Conservation (phyloP, 2,113 vertebrate genomes). For the Hypomesus transpacificus region DNA sequence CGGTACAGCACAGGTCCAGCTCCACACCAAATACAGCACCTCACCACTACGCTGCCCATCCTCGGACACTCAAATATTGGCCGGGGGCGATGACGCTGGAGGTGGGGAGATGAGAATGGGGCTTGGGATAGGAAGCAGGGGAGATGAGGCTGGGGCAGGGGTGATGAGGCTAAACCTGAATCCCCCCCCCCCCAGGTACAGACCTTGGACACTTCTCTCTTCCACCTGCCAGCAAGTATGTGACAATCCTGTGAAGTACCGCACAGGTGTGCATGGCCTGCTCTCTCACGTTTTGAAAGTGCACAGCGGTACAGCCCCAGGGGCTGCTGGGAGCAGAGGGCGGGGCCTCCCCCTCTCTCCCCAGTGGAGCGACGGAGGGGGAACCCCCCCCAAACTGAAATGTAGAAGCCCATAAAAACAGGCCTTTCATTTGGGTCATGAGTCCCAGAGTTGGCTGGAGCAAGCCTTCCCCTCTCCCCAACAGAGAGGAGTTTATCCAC, state of each 20-base stretch:
- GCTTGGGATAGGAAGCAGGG: too few relatives aligned
- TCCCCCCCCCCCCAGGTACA: constrained; percentile 16
- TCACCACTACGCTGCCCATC: too few relatives aligned
- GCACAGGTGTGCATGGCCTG: constrained; percentile 51
- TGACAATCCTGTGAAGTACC: background rate
- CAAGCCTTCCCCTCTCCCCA: constrained; percentile 30
- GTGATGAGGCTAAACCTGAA: constrained; percentile 30
- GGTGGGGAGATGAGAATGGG: too few relatives aligned
- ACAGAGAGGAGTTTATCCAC: constrained; percentile 25
- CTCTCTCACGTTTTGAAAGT: constrained; percentile 38
- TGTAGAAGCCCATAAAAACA: constrained; percentile 54
- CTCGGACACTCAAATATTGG: too few relatives aligned
- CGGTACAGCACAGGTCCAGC: background rate
- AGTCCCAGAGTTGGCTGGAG: constrained; percentile 42
- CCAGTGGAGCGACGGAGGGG: constrained; percentile 32
- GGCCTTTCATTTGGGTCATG: constrained; percentile 56
- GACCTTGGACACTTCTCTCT: constrained; percentile 26
- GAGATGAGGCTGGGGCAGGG: background rate
- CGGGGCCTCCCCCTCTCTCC: constrained; percentile 31
- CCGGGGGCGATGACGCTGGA: too few relatives aligned
- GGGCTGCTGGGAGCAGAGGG: constrained; percentile 33
- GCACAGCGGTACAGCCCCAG: constrained; percentile 16
- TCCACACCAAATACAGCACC: background rate
- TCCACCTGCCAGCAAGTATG: constrained; percentile 50
- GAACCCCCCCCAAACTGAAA: constrained; percentile 53